phyloP scores from a whole-genome alignment of 2,888 invertebrate genomes.

The Dicranocentrus wangi region DNA sequence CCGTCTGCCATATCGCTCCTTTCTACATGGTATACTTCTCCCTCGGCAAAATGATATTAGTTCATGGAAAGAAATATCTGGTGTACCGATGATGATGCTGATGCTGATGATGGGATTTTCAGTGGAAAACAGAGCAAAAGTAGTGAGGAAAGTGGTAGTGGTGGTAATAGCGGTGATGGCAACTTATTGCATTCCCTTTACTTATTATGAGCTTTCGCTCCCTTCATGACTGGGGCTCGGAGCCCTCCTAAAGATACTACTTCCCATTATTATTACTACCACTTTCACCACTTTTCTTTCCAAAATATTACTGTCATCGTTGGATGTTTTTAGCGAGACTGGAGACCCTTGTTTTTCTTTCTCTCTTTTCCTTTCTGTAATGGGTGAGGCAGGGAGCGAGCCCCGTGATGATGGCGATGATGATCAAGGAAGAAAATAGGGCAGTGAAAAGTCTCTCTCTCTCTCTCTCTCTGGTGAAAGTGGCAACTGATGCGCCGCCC shows the following conservation, averaged over 20 bases:
- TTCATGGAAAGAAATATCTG: conserved; percentile 6
- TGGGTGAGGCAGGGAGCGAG: background rate
- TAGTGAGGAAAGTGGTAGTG: background rate
- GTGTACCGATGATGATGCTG: conserved; percentile 4
- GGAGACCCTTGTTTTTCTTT: conserved; percentile 24
- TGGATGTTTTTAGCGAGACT: no score
- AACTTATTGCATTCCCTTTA: conserved; percentile 20
- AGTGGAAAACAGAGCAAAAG: no score
- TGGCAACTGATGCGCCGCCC: conserved; percentile 10
- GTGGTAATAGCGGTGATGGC: background rate
- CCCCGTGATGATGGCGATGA: conserved; percentile 8
- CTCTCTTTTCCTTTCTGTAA: conserved; percentile 11
- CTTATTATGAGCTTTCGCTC: conserved; percentile 24
- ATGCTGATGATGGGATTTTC: background rate
- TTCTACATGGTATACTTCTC: background rate
- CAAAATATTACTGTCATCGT: conserved; percentile 4
- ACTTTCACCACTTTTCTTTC: conserved; percentile 14
- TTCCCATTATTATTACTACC: conserved; percentile 9
- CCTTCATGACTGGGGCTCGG: no score
- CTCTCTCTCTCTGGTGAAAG: conserved; percentile 28
- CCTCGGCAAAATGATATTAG: conserved; percentile 25
- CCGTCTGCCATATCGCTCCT: conserved; percentile 4
- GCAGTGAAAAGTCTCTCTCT: conserved; percentile 26
- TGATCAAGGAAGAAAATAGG: conserved; percentile 31
- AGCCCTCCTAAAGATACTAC: background rate